phyloP scores from a whole-genome alignment of 2,797 vertebrate genomes.

The Moxostoma hubbsi region DNA sequence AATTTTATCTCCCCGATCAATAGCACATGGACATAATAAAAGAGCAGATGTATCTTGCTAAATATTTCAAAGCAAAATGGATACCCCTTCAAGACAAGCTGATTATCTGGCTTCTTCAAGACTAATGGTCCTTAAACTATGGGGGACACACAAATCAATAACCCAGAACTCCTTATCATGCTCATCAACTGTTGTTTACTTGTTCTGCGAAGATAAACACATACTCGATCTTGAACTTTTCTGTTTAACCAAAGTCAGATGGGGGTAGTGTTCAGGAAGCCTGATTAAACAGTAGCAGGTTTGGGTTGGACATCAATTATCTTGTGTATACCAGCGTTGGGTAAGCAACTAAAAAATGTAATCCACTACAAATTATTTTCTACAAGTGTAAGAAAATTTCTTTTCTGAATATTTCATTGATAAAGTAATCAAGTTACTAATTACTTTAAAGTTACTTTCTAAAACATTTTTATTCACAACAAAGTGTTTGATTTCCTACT shows the following conservation, averaged over 20 bases:
- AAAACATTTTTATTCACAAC: too few relatives aligned
- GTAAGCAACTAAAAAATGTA: too few relatives aligned
- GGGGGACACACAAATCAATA: not conserved
- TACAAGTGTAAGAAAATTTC: too few relatives aligned
- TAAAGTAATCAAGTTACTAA: too few relatives aligned
- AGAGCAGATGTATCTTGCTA: not conserved
- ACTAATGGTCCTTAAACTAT: constrained; percentile 15
- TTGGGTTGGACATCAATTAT: too few relatives aligned
- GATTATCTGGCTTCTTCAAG: constrained; percentile 16
- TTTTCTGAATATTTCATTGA: too few relatives aligned
- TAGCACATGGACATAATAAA: not conserved
- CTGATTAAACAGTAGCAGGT: too few relatives aligned
- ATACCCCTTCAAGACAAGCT: not conserved
- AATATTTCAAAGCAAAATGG: constrained; percentile 11
- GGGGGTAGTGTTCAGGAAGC: too few relatives aligned
- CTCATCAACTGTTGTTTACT: constrained; percentile 11
- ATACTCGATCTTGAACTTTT: not conserved
- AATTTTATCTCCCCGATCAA: constrained; percentile 9
- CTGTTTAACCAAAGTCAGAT: not conserved
- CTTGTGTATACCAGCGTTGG: too few relatives aligned
- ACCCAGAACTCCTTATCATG: not conserved
- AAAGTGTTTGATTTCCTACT: too few relatives aligned
- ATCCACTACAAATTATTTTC: too few relatives aligned
- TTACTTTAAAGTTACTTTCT: too few relatives aligned
- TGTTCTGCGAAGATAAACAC: not conserved